Evolutionary conservation across 2,888 invertebrate species (phyloP), one percentile per base, ranked within the genome.

Genomic region (Trichogramma dendrolimi): DNA sequence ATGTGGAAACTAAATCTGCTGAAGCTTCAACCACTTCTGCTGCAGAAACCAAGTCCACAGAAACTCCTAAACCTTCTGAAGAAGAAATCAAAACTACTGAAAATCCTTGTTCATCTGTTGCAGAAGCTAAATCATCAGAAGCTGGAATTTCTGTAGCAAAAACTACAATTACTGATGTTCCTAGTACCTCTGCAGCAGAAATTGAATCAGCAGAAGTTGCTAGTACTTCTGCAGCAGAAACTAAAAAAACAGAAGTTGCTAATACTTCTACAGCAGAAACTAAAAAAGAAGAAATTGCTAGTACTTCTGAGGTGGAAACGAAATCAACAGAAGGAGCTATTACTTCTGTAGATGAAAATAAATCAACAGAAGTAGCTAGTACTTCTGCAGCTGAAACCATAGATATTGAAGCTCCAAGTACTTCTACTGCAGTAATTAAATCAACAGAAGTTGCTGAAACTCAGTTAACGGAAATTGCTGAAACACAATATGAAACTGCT

Each of bases 381-480:
- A 41, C 42, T 48, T 11, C 6, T 6, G 5, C 48, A 4, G 8
- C 49, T 27, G 41, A 11, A 41, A 27, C 10, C 39, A 51, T 4
- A 14, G 38, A 39, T 27, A 27, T 27, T 27, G 27, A 27, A 27
- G 27, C 27, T 27, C 27, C 27, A 27, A 27, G 27, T 27, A 27
- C 27, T 27, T 27, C 27, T 27, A 27, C 1, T 27, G 27, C 27
- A 3, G 27, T 27, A 27, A 27, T 27, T 27, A 27, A 27, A 27
- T 27, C 27, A 27, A 27, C 27, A 51, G 84, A 88, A 69, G 80
- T 91, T 48, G 72, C 81, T 2, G 83, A 84, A 55, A n/a, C 14
- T 40, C 43, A 27, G 27, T 27, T 27, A 46, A 46, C 46, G n/a
- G 46, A 46, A 46, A 46, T n/a, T 46, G 8, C 46, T 10, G n/a